A percentile compares a stretch with the other conserved stretches of the same genome.
Conservation (phyloP, 2,888 invertebrate genomes). For the Mycalesis mineus region DNA sequence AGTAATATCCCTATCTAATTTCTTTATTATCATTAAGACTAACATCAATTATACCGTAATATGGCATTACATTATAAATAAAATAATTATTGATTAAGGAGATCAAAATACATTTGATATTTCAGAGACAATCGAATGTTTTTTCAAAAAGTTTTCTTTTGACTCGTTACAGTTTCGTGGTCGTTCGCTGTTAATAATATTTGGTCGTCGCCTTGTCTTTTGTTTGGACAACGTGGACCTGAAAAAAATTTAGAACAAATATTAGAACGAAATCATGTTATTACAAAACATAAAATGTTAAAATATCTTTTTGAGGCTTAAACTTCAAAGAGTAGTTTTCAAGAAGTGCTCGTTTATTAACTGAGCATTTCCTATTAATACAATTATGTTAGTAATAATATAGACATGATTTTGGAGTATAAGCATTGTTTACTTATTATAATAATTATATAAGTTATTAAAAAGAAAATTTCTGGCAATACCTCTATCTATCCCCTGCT, state of each 20-base stretch:
- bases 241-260: constrained; percentile 26
- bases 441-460: no score
- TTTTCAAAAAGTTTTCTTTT: constrained; percentile 24
- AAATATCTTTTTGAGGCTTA: background rate
- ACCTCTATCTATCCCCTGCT: no score
- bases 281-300: background rate
- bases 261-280: background rate
- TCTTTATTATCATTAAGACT: constrained; percentile 24
- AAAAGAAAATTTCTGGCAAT: no score
- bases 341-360: no score
- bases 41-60: constrained; percentile 64
- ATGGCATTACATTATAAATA: constrained; percentile 73
- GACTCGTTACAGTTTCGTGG: constrained; percentile 19
- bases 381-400: no score
- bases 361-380: no score
- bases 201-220: constrained; percentile 43
- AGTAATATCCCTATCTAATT: constrained; percentile 21
- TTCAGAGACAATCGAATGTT: constrained; percentile 20
- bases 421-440: no score
- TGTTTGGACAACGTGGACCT: constrained; percentile 45
- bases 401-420: no score
- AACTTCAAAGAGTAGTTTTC: no score
- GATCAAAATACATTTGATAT: constrained; percentile 60
- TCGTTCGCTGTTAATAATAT: constrained; percentile 33
- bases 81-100: constrained; percentile 67